A percentile compares a stretch with the other conserved stretches of the same genome.
Conservation (phyloP, 2,113 vertebrate genomes). For the Prinia subflava region DNA sequence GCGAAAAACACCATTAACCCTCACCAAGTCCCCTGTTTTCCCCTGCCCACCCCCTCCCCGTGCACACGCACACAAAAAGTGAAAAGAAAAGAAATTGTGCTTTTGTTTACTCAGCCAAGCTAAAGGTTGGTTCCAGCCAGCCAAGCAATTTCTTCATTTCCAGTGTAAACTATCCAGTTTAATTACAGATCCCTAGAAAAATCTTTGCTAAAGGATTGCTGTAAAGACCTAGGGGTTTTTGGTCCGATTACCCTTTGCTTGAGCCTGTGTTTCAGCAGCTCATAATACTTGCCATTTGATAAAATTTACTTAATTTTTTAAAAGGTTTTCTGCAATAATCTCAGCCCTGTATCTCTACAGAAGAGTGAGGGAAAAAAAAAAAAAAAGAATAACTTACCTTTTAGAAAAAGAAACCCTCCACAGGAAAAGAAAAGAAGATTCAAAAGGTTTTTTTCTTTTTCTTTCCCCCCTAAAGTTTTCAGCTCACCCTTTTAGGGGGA, state of each 20-base stretch:
- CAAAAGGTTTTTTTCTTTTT: slow-evolving; percentile 16
- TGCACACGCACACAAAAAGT: slow-evolving; percentile 54
- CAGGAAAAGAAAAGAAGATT: slow-evolving; percentile 38
- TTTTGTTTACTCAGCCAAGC: slow-evolving; percentile 79
- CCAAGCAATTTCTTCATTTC: slow-evolving; percentile 81
- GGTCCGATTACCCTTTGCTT: slow-evolving; percentile 66
- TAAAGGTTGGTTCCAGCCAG: slow-evolving; percentile 78
- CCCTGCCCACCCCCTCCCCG: slow-evolving; percentile 4
- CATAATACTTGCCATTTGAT: slow-evolving; percentile 74
- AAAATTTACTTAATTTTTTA: slow-evolving; percentile 70
- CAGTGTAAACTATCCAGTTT: slow-evolving; percentile 81
- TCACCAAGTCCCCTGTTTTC: slow-evolving; percentile 72
- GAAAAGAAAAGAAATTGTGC: slow-evolving; percentile 74
- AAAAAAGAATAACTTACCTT: slow-evolving; percentile 77
- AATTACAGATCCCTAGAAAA: slow-evolving; percentile 79
- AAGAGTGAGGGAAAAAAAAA: neutral
- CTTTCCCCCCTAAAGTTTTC: slow-evolving; percentile 56
- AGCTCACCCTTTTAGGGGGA: slow-evolving; percentile 44
- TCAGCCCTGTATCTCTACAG: slow-evolving; percentile 35
- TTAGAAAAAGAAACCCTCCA: slow-evolving; percentile 68
- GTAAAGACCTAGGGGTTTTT: slow-evolving; percentile 67
- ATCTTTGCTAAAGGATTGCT: slow-evolving; percentile 78
- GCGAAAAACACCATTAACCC: slow-evolving; percentile 79
- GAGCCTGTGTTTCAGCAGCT: slow-evolving; percentile 69
- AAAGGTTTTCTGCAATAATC: slow-evolving; percentile 67